These are phyloP conservation scores for Temnothorax unifasciatus DNA, from an alignment of 2,888 invertebrate species.

Conservation along the genomic window DNA sequence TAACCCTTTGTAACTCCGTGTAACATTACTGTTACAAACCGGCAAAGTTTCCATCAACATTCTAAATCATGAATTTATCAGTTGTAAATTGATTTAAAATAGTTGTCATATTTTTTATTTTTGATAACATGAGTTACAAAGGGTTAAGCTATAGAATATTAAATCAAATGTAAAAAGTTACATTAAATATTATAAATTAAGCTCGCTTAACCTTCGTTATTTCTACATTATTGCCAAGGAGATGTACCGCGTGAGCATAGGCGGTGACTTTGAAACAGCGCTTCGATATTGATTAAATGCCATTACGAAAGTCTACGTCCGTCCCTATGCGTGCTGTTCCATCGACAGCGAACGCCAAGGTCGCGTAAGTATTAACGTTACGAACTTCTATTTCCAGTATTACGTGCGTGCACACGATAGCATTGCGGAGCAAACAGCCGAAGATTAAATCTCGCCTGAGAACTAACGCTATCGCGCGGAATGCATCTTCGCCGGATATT, in stretches of 20 bases:
- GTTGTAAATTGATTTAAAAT: no score
- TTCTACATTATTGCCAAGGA: not conserved
- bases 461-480: not conserved
- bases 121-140: no score
- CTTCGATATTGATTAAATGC: constrained; percentile 74
- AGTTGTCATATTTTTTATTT: no score
- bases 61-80: no score
- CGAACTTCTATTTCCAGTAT: constrained; percentile 23
- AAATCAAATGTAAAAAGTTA: not conserved
- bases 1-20: no score
- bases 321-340: constrained; percentile 47
- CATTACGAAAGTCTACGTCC: constrained; percentile 62
- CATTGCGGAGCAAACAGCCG: not conserved
- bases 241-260: not conserved
- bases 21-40: no score
- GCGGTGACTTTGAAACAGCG: constrained; percentile 71
- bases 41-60: no score
- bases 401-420: not conserved
- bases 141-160: not conserved
- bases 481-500: not conserved
- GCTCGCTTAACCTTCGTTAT: not conserved
- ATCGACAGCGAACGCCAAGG: constrained; percentile 24
- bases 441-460: constrained; percentile 5
- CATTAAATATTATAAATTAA: not conserved
- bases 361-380: not conserved